Percentiles rank a stretch among this genome's conserved stretches.
These are phyloP conservation scores for Cyclophora punctaria DNA, from an alignment of 2,888 invertebrate species.

Conservation along the genomic window DNA sequence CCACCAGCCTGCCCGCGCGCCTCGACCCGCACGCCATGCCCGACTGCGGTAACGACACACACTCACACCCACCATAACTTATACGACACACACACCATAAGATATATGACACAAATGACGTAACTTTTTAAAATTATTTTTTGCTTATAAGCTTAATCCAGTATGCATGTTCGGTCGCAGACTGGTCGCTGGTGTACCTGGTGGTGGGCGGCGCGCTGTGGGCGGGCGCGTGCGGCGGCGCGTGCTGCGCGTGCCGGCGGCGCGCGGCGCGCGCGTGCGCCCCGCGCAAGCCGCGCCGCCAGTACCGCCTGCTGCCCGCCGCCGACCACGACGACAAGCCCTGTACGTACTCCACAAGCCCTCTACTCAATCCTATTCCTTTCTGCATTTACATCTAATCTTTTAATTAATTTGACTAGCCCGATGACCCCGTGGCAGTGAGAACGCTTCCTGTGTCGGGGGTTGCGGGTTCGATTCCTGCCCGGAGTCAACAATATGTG, in stretches of 20 bases:
- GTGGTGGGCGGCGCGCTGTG: constrained; percentile 81
- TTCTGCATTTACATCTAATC: too few species aligned
- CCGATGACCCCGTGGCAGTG: too few species aligned
- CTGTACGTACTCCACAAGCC: constrained; percentile 60
- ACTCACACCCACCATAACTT: background rate
- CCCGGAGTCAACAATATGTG: too few species aligned
- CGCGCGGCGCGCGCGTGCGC: constrained; percentile 68
- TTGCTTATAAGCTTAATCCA: background rate
- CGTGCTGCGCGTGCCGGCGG: constrained; percentile 64
- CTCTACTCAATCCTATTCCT: background rate
- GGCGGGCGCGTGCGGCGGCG: constrained; percentile 76
- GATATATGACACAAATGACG: background rate
- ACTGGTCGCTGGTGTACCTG: constrained; percentile 96
- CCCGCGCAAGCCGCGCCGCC: constrained; percentile 72
- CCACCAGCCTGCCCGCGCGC: constrained; percentile 88
- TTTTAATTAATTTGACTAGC: too few species aligned
- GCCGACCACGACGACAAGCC: constrained; percentile 81
- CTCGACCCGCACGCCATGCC: constrained; percentile 85
- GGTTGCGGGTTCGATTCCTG: too few species aligned
- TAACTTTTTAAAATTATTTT: too few species aligned
- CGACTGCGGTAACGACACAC: constrained; percentile 81
- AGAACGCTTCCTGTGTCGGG: too few species aligned
- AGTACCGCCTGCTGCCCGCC: constrained; percentile 82
- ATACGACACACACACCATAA: background rate
- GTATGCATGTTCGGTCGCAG: constrained; percentile 52